Evolutionary conservation across 2,113 vertebrate genomes (phyloP).

Genomic region (Dipodomys merriami): DNA sequence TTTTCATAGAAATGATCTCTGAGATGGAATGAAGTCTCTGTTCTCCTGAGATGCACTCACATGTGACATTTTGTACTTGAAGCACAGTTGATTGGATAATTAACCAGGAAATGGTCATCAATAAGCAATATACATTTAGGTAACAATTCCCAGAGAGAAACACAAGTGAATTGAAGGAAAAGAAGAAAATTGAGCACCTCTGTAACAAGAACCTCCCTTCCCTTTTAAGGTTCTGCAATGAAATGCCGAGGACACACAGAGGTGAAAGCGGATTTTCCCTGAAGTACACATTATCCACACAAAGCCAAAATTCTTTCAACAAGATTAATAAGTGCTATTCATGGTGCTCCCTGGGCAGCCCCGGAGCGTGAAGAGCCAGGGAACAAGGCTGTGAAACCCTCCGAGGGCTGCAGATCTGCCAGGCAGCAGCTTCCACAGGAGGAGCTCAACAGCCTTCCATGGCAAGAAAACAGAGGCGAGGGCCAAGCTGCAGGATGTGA

Average conservation of each 20-base stretch:
- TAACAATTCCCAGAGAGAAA: conserved; percentile 54
- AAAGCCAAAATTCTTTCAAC: conserved; percentile 77
- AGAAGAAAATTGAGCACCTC: conserved; percentile 53
- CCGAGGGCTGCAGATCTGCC: neutral
- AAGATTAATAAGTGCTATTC: conserved; percentile 76
- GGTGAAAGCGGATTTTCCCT: conserved; percentile 69
- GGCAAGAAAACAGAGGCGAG: neutral
- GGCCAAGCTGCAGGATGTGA: neutral
- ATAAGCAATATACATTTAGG: conserved; percentile 37
- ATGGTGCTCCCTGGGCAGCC: neutral
- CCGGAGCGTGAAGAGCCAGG: neutral
- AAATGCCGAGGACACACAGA: conserved; percentile 31
- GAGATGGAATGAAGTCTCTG: neutral
- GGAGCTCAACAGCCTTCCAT: neutral
- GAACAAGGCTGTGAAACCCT: neutral
- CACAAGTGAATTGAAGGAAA: conserved; percentile 52
- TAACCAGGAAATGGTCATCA: conserved; percentile 50
- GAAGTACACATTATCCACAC: conserved; percentile 42
- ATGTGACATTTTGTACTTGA: conserved; percentile 28
- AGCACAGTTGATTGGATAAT: conserved; percentile 21
- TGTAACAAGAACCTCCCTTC: conserved; percentile 11
- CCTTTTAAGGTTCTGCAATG: neutral
- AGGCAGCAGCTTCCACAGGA: neutral
- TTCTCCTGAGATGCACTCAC: neutral
- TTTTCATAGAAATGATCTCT: conserved; percentile 37